Evolutionary conservation across 2,888 invertebrate genomes (phyloP), one percentile per base, ranked within the genome.

Genomic region (Tetragonula carbonaria): DNA sequence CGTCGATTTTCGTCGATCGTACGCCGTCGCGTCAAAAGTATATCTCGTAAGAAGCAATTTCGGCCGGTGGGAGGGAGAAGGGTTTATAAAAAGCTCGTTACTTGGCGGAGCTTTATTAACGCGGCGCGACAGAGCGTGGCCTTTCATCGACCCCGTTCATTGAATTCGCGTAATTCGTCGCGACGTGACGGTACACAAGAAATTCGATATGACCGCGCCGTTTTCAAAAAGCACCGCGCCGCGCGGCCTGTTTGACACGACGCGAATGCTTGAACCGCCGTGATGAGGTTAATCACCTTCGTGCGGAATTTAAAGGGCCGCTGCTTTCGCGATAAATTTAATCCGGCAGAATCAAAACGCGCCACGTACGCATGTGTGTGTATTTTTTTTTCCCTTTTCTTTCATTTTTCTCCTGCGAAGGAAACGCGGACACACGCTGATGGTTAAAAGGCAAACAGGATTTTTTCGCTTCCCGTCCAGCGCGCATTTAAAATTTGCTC

Each of bases 391-490:
- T 1, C 8, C 8, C 0, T 38, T 38, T 45, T 45, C 1, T 45
- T 45, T 45, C 8, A 8, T 8, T 45, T 8, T 45, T 8, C 8
- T 45, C 1, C 8, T 8, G 63, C 6, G 53, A 23, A 57, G 62
- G 73, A 55, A 53, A 78, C 51, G 71, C 53, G 59, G 45, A 8
- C 45, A 45, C 45, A 45, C n/a, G 23, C n/a, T 59, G 57, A 16
- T 51, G 51, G 81, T 80, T 75, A 13, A 62, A 77, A 70, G 79
- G 75, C 80, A 85, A 76, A 78, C 78, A 62, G 70, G 51, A 84
- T 87, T 80, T 80, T 71, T n/a, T 62, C 66, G 59, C 18, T 45
- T 16, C 6, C 53, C 70, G 70, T 80, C 68, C 59, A 72, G n/a
- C 18, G 28, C 18, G 78, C 73, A 57, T 84, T 86, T 74, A 82